Base-by-base conservation (phyloP, 2,888 invertebrate genomes). In the Pseudococcus jackbeardsleyi region DNA sequence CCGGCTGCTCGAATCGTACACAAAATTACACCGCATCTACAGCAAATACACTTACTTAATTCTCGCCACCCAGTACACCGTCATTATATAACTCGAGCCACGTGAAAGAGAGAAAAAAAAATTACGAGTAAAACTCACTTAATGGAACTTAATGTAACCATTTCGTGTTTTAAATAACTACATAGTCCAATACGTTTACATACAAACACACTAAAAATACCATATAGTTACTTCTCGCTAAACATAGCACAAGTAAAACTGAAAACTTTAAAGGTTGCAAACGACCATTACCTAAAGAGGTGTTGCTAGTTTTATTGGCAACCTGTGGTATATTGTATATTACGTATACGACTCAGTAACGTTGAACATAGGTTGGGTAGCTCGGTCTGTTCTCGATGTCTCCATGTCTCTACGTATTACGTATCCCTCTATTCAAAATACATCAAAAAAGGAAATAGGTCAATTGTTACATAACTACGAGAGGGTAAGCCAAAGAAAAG, bases 241-340 rank as follows among this genome's bases (percentile, higher is more conserved):
- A 19, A 59, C n/a, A 8, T 59, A 33, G 59, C 59, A 39, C 6
- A 46, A 79, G 42, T 33, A 33, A 33, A 33, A 33, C 26, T 33
- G 64, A 15, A 86, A 86, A 86, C 72, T 72, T 86, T 86, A 86
- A 86, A 79, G 77, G 79, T 79, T 87, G 79, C 39, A 79, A 79
- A 77, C 26, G 87, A 54, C 87, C 87, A 87, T 87, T 87, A 87
- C 68, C 79, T 54, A 87, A 87, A 87, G 87, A 87, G 87, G 87
- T 87, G 87, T 87, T 87, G 87, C 77, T 87, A 22, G 87, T 87
- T 87, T 87, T 87, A 87, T 87, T 87, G 87, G 87, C 87, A 87
- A 87, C 87, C 79, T 87, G 87, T 87, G 79, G 72, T 86, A 82
- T 82, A 82, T 33, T 82, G 59, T 59, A 59, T 19, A 7, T n/a